Evolutionary conservation across 2,797 vertebrate species (phyloP).

Genomic region (Notolabrus celidotus): DNA sequence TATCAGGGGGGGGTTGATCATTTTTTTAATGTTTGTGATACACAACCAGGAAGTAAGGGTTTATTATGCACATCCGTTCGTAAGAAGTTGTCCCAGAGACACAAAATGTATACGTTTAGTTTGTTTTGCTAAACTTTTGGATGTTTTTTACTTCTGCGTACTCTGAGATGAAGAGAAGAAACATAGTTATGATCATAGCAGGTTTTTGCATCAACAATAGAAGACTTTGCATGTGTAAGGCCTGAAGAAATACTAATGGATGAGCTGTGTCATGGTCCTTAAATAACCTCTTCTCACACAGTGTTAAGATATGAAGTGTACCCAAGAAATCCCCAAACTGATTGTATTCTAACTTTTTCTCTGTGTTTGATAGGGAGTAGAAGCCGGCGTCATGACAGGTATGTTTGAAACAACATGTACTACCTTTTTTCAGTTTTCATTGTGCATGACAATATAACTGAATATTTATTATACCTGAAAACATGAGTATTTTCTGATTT

Average conservation of each 20-base stretch:
- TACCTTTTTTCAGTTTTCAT: not conserved
- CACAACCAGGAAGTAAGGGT: too few relatives aligned
- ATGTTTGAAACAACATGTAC: constrained; percentile 48
- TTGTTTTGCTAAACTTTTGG: too few relatives aligned
- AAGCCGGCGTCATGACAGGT: constrained; percentile 90
- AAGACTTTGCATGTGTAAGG: not conserved
- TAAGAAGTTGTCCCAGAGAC: too few relatives aligned
- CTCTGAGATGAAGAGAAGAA: too few relatives aligned
- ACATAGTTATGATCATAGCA: not conserved
- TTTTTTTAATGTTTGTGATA: too few relatives aligned
- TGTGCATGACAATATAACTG: not conserved
- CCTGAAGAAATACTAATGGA: too few relatives aligned
- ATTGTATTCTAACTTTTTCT: not conserved
- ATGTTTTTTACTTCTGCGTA: too few relatives aligned
- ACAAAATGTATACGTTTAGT: too few relatives aligned
- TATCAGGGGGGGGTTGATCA: too few relatives aligned
- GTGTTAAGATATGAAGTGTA: constrained; percentile 2
- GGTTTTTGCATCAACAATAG: not conserved
- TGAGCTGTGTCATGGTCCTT: not conserved
- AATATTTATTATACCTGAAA: not conserved
- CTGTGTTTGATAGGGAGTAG: constrained; percentile 82
- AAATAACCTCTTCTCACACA: not conserved
- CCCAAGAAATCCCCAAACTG: not conserved
- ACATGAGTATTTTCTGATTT: not conserved
- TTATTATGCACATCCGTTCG: too few relatives aligned